Evolutionary conservation across 2,888 invertebrate species (phyloP).

Genomic region (Ormyrus labotus): DNA sequence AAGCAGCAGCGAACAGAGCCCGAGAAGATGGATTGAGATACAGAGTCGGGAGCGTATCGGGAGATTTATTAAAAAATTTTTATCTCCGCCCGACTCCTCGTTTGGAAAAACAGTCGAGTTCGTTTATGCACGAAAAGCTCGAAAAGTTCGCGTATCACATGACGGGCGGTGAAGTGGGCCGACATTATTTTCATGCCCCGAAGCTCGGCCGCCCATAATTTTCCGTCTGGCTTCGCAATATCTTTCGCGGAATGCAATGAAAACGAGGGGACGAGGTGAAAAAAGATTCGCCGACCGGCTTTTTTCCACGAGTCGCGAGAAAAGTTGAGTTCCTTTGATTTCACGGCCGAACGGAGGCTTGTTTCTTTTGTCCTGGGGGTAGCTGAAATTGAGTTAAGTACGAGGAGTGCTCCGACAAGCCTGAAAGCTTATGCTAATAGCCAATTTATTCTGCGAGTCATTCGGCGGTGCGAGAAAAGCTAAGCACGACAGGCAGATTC

Average conservation of each 20-base stretch:
- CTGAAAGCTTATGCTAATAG: constrained; percentile 17
- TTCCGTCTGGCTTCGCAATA: constrained; percentile 45
- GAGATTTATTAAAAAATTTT: constrained; percentile 20
- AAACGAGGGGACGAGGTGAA: constrained; percentile 3
- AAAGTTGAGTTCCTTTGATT: constrained; percentile 42
- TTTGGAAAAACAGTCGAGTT: background rate
- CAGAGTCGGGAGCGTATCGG: background rate
- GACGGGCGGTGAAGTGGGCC: background rate
- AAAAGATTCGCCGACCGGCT: background rate
- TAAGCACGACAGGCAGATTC: background rate
- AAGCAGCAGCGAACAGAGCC: background rate
- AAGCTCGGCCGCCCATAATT: constrained; percentile 45
- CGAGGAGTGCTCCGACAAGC: background rate
- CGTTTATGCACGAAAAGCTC: background rate
- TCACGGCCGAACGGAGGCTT: constrained; percentile 28
- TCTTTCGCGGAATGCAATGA: constrained; percentile 43
- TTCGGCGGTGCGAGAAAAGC: background rate
- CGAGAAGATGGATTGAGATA: constrained; percentile 9
- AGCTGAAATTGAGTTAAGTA: constrained; percentile 31
- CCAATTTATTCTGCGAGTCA: constrained; percentile 27
- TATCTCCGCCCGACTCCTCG: background rate
- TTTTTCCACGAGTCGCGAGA: background rate
- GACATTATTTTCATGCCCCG: constrained; percentile 30
- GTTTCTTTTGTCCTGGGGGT: constrained; percentile 15
- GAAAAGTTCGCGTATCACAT: constrained; percentile 27